Evolutionary conservation across 2,113 vertebrate genomes (phyloP).

Genomic region (Herpailurus yagouaroundi): DNA sequence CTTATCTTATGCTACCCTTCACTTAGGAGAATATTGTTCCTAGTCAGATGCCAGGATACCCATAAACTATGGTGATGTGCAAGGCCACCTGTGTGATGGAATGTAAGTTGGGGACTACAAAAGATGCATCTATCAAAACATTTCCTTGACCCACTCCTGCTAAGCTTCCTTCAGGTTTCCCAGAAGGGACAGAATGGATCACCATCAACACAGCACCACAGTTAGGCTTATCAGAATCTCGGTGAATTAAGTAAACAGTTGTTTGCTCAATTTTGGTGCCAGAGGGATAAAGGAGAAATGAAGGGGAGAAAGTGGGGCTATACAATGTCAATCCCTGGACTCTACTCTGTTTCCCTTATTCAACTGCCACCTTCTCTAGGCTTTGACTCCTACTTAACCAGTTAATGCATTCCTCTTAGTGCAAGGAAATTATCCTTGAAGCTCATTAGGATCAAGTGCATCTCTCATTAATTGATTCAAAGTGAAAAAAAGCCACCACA

Average conservation of each 20-base stretch:
- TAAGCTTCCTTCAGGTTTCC: not conserved
- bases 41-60: not conserved
- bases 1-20: not conserved
- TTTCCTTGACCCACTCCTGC: not conserved
- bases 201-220: not conserved
- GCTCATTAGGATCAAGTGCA: slow-evolving; percentile 40
- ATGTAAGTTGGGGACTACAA: not conserved
- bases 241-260: not conserved
- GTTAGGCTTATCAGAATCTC: not conserved
- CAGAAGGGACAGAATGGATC: not conserved
- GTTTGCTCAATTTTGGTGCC: not conserved
- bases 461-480: slow-evolving; percentile 61
- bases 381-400: not conserved
- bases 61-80: not conserved
- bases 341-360: not conserved
- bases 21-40: not conserved
- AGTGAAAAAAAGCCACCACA: not conserved
- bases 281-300: not conserved
- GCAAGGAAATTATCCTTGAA: not conserved
- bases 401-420: not conserved
- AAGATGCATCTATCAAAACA: not conserved
- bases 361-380: not conserved
- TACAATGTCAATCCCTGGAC: not conserved
- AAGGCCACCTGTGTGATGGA: not conserved
- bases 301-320: not conserved